A percentile compares a stretch with the other conserved stretches of the same genome.
phyloP scores from a whole-genome alignment of 2,888 invertebrate genomes.

The Stictocephala bisonia region DNA sequence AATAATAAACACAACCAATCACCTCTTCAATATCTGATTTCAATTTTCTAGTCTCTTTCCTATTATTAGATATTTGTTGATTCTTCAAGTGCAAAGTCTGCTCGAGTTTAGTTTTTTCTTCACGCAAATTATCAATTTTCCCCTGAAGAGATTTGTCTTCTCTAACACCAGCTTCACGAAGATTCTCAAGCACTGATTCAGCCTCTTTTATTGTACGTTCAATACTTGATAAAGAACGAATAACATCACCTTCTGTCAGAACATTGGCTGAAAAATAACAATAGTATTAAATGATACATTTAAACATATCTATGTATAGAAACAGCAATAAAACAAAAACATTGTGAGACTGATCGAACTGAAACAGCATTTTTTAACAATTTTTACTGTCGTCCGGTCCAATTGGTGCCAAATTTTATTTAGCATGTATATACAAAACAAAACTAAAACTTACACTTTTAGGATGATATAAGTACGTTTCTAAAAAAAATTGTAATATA shows the following conservation, averaged over 20 bases:
- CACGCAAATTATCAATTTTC: conserved; percentile 69
- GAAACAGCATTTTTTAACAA: too few species aligned
- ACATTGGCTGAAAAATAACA: conserved; percentile 28
- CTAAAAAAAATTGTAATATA: too few species aligned
- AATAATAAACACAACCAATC: too few species aligned
- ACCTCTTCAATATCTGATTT: conserved; percentile 72
- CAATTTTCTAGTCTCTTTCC: conserved; percentile 69
- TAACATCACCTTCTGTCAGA: conserved; percentile 57
- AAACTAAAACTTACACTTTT: too few species aligned
- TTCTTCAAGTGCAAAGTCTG: conserved; percentile 74
- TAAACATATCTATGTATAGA: too few species aligned
- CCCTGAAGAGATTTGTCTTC: conserved; percentile 69
- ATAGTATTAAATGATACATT: too few species aligned
- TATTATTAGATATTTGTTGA: conserved; percentile 68
- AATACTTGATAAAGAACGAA: conserved; percentile 58
- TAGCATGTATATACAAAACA: too few species aligned
- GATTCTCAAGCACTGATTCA: conserved; percentile 63
- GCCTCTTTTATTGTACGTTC: conserved; percentile 58
- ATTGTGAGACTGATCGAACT: too few species aligned
- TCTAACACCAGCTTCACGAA: conserved; percentile 63
- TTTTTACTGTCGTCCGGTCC: too few species aligned
- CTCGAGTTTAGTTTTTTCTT: conserved; percentile 72
- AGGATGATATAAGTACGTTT: too few species aligned
- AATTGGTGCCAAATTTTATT: too few species aligned
- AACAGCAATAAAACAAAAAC: too few species aligned